Base-by-base conservation (phyloP, 1,140 invertebrate species). In the Macrotrachela quadricornifera region DNA sequence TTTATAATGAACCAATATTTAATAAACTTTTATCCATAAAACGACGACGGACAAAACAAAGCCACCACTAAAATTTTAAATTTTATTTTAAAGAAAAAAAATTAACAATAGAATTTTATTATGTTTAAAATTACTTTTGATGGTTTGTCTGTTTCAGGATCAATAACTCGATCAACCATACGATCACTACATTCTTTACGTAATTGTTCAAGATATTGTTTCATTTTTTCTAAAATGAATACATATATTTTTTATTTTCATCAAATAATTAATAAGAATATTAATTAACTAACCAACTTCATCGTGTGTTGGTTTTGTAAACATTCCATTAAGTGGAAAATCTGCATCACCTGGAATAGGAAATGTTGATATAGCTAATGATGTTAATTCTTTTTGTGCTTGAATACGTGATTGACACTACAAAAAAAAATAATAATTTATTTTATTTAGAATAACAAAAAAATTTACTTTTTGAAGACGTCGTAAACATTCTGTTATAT, bases 31-130 rank as follows among this genome's bases (percentile, higher is more conserved):
- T 54, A 64, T 99, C 92, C 91, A 99, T 96, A 65, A 99, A 99
- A 74, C 91, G 92, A 76, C 90, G 92, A 65, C 92, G 92, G 14
- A 87, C 81, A 74, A 99, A 99, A 65, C 92, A 97, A 36, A 95
- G 73, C 94, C 94, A 99, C 92, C 92, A 99, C 73, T 77, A 64
- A 57, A 71, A 55, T 40, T 30, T 30, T 30, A 4, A 30, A 30
- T 30, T 8, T 30, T 54, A 58, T 10, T 56, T 51, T 43, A 39
- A 36, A 56, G 11, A 51, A 37, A 12, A 51, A 12, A 15, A 43
- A 21, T 45, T 13, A 30, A 36, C 18, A 11, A 42, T 13, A 43
- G n/a, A n/a, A n/a, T n/a, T 44, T 11, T 37, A 36, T 45, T 15
- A 49, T 39, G n/a, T n/a, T n/a, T n/a, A n/a, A n/a, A n/a, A n/a